These are phyloP conservation scores for Epistrophe eligans DNA, from an alignment of 2,888 invertebrate genomes.

Conservation along the genomic window DNA sequence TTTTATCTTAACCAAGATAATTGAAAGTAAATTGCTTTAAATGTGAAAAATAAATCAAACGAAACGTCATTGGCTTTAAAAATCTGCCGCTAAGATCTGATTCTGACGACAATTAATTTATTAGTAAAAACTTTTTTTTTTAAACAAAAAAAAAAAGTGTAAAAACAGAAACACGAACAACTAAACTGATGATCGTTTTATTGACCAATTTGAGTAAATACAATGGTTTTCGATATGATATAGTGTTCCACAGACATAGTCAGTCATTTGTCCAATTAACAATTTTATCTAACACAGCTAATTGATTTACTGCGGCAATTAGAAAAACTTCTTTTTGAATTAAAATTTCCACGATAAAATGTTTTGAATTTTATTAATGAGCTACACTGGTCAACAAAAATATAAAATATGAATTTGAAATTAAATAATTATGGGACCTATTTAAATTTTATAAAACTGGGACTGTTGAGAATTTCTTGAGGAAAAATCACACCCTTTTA, in stretches of 20 bases:
- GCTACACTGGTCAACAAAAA: neutral
- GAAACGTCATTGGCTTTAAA: neutral
- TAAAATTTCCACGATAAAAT: neutral
- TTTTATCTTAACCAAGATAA: slow-evolving; percentile 11
- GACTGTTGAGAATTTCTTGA: too few relatives aligned
- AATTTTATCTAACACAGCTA: neutral
- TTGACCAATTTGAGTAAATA: neutral
- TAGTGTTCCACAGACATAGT: neutral
- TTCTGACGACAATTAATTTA: slow-evolving; percentile 6
- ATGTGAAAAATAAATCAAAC: neutral
- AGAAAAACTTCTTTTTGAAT: neutral
- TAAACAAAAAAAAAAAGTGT: neutral
- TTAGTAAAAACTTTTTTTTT: neutral
- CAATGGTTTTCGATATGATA: neutral
- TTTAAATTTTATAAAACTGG: too few relatives aligned
- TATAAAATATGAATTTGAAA: neutral
- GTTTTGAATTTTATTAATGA: neutral
- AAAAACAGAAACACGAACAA: neutral
- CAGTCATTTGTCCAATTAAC: slow-evolving; percentile 25
- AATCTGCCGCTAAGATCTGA: slow-evolving; percentile 8
- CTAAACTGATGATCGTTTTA: neutral
- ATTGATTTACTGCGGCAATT: slow-evolving; percentile 24
- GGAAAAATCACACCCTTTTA: too few relatives aligned
- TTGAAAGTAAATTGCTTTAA: neutral
- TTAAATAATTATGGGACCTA: too few relatives aligned